phyloP scores from a whole-genome alignment of 2,888 invertebrate species.

The Erebia palarica region DNA sequence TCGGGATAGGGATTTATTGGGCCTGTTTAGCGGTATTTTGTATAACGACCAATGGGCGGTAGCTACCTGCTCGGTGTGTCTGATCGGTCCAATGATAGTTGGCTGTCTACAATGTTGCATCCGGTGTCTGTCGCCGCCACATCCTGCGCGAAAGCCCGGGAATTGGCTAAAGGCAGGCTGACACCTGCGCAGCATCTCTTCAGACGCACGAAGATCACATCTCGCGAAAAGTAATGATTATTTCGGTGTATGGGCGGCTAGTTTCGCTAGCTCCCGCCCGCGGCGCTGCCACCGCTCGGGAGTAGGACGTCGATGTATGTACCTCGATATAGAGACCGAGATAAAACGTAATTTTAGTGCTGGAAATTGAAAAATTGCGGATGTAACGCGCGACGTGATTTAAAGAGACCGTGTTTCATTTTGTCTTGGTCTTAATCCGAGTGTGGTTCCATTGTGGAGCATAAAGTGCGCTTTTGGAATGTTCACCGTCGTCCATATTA shows the following conservation, averaged over 20 bases:
- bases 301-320: slow-evolving; percentile 64
- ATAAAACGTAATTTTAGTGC: slow-evolving; percentile 70
- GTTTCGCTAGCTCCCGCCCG: slow-evolving; percentile 74
- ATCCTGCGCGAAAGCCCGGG: slow-evolving; percentile 80
- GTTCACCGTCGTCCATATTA: slow-evolving; percentile 54
- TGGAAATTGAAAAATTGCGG: slow-evolving; percentile 65
- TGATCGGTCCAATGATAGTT: slow-evolving; percentile 54
- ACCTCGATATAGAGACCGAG: slow-evolving; percentile 62
- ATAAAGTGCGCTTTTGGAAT: background rate
- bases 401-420: slow-evolving; percentile 22
- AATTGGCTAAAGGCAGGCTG: slow-evolving; percentile 62
- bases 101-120: slow-evolving; percentile 68
- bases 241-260: slow-evolving; percentile 76
- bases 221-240: slow-evolving; percentile 83
- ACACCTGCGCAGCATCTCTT: slow-evolving; percentile 76
- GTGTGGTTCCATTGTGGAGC: slow-evolving; percentile 1
- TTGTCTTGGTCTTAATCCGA: slow-evolving; percentile 19
- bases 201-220: slow-evolving; percentile 76
- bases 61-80: slow-evolving; percentile 40
- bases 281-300: slow-evolving; percentile 65
- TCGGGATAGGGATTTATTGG: slow-evolving; percentile 54
- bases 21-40: slow-evolving; percentile 62
- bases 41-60: slow-evolving; percentile 53
- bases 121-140: slow-evolving; percentile 64
- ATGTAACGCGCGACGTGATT: slow-evolving; percentile 45